Percentiles rank a stretch among this genome's conserved stretches.
Conservation (phyloP, 2,888 invertebrate species). For the Boloria selene region DNA sequence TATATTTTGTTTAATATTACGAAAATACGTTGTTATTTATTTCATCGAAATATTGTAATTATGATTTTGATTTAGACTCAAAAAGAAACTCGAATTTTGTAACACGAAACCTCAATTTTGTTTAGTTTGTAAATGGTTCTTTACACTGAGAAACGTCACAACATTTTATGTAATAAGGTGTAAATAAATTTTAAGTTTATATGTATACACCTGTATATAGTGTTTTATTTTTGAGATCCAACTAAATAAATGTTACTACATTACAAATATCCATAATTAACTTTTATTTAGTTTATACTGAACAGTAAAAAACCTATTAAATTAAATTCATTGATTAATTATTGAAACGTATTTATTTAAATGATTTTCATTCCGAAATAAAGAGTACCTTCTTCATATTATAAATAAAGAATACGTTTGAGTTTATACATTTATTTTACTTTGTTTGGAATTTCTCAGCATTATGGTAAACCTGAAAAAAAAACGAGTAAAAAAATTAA, state of each 20-base stretch:
- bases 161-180: conserved; percentile 75
- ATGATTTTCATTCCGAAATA: too few species aligned
- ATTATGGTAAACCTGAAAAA: conserved; percentile 48
- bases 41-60: conserved; percentile 11
- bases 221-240: conserved; percentile 49
- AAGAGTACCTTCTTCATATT: too few species aligned
- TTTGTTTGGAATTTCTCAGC: neutral
- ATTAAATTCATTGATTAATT: too few species aligned
- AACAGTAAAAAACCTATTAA: too few species aligned
- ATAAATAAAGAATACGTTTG: too few species aligned
- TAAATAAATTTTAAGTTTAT: conserved; percentile 81
- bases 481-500: conserved; percentile 4
- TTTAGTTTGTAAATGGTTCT: conserved; percentile 50
- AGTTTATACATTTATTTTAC: too few species aligned
- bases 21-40: conserved; percentile 24
- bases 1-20: conserved; percentile 42
- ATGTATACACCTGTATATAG: conserved; percentile 75
- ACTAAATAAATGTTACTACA: neutral
- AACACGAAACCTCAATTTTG: conserved; percentile 47
- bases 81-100: conserved; percentile 37
- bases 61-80: conserved; percentile 15
- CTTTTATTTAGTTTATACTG: neutral
- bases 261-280: neutral
- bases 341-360: too few species aligned
- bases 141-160: conserved; percentile 71